Evolutionary conservation across 2,113 vertebrate species (phyloP).

Genomic region (Hydrochoerus hydrochaeris): DNA sequence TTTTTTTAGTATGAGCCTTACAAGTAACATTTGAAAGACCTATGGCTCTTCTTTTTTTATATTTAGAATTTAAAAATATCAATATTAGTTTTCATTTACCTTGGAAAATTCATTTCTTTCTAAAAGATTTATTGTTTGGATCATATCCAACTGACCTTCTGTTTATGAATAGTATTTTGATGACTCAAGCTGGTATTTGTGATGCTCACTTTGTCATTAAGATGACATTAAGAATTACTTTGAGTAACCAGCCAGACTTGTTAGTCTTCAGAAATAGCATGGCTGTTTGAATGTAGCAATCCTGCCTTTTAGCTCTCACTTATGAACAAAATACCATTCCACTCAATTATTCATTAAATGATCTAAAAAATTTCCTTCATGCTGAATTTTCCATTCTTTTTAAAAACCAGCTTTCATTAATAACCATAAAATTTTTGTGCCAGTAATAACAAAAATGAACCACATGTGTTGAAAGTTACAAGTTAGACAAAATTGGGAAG

Average conservation of each 20-base stretch:
- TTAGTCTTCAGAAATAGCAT: not conserved
- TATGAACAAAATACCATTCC: not conserved
- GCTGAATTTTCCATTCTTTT: conserved; percentile 42
- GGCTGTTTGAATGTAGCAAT: not conserved
- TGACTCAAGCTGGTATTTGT: not conserved
- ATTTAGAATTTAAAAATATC: not conserved
- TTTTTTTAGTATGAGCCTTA: not conserved
- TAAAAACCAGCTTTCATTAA: conserved; percentile 33
- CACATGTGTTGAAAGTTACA: not conserved
- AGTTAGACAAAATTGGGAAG: conserved; percentile 22
- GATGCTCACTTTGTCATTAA: not conserved
- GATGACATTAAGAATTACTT: conserved; percentile 15
- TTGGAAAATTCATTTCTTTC: not conserved
- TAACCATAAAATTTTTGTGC: conserved; percentile 5
- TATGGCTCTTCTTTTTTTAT: not conserved
- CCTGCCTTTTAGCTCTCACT: not conserved
- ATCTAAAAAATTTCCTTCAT: not conserved
- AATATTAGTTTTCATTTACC: not conserved
- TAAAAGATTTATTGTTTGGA: not conserved
- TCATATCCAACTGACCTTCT: not conserved
- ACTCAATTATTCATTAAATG: conserved; percentile 23
- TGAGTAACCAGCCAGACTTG: not conserved
- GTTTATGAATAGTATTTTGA: not conserved
- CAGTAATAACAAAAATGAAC: conserved; percentile 20
- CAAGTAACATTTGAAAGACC: not conserved